A percentile compares a stretch with the other conserved stretches of the same genome.
These are phyloP conservation scores for Ceuthmochares aereus DNA, from an alignment of 2,113 vertebrate genomes.

Conservation along the genomic window DNA sequence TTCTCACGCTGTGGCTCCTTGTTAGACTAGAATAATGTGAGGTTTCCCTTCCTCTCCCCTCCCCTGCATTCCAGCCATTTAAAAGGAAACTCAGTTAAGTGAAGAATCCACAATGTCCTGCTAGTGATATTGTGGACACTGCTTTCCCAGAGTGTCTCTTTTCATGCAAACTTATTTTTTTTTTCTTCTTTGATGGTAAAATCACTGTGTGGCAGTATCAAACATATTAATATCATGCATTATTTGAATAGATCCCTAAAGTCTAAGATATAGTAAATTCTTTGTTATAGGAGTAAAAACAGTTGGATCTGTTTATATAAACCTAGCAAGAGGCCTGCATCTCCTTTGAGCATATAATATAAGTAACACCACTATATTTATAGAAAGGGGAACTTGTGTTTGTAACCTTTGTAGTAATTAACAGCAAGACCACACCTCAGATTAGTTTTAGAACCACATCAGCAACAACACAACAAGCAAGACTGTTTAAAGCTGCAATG, in stretches of 20 bases:
- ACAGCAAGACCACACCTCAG: not conserved
- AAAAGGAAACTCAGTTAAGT: constrained; percentile 28
- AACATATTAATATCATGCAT: not conserved
- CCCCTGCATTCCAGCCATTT: constrained; percentile 35
- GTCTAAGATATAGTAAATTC: not conserved
- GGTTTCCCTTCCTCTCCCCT: constrained; percentile 25
- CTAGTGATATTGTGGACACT: not conserved
- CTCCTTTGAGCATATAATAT: not conserved
- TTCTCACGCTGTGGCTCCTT: constrained; percentile 41
- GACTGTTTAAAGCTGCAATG: constrained; percentile 14
- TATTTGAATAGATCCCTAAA: constrained; percentile 10
- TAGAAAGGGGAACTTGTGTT: not conserved
- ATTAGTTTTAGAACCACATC: constrained; percentile 13
- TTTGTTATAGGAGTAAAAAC: not conserved
- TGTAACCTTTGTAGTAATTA: constrained; percentile 34
- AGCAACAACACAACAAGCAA: constrained; percentile 20
- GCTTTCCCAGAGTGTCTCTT: constrained; percentile 5
- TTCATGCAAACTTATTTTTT: not conserved
- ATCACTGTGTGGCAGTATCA: not conserved
- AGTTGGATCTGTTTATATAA: not conserved
- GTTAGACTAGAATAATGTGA: constrained; percentile 21
- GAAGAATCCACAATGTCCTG: not conserved
- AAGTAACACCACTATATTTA: not conserved
- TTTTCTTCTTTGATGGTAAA: not conserved
- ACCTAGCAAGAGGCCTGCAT: not conserved